phyloP scores from a whole-genome alignment of 2,113 vertebrate species.

The Festucalex cinctus region DNA sequence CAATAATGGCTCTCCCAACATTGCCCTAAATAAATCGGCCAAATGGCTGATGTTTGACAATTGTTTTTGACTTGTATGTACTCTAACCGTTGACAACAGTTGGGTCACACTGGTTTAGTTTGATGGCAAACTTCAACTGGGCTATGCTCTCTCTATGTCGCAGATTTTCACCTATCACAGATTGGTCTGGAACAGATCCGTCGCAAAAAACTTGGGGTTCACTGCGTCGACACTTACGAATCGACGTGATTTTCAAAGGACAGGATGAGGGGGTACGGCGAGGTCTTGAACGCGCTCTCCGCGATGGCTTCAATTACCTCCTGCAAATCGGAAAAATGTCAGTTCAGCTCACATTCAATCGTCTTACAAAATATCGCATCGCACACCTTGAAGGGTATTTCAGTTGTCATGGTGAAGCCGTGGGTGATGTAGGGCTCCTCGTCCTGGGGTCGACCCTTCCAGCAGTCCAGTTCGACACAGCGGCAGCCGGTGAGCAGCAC shows the following conservation, averaged over 20 bases:
- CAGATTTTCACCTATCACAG: no score
- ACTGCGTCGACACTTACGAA: constrained; percentile 76
- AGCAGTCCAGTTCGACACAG: constrained; percentile 88
- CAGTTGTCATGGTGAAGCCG: constrained; percentile 92
- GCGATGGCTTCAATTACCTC: constrained; percentile 90
- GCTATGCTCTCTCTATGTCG: no score
- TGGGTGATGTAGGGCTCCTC: constrained; percentile 91
- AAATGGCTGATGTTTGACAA: no score
- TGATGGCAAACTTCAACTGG: no score
- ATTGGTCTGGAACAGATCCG: no score
- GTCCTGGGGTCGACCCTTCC: constrained; percentile 83
- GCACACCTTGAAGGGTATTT: constrained; percentile 82
- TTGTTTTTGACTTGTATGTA: no score
- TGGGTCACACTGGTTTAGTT: no score
- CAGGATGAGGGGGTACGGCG: constrained; percentile 82
- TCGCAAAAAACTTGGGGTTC: no score
- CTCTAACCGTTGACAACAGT: no score
- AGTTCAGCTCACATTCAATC: not conserved
- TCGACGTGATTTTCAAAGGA: constrained; percentile 93
- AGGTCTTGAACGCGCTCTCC: constrained; percentile 86
- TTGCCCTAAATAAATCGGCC: no score
- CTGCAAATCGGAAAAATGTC: constrained; percentile 38
- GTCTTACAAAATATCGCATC: not conserved
- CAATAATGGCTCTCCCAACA: no score
- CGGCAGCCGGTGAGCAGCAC: constrained; percentile 86